These are phyloP conservation scores for Ataeniobius toweri DNA, from an alignment of 2,797 vertebrate species.

Conservation along the genomic window DNA sequence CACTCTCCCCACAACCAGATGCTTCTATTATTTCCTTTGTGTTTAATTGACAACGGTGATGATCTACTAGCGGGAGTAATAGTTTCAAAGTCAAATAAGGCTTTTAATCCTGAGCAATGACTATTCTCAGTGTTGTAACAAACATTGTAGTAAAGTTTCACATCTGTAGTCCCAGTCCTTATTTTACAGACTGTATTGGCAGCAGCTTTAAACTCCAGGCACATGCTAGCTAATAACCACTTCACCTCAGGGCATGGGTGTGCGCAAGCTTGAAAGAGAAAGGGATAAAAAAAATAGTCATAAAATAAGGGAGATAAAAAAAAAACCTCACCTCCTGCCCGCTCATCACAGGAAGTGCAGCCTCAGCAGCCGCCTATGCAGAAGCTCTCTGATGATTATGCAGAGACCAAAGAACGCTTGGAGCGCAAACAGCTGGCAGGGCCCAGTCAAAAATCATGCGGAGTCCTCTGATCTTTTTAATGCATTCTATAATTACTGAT, in stretches of 20 bases:
- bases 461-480: constrained; percentile 70
- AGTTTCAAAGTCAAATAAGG: constrained; percentile 50
- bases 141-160: constrained; percentile 38
- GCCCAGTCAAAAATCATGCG: constrained; percentile 53
- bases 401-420: constrained; percentile 59
- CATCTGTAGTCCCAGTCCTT: constrained; percentile 8
- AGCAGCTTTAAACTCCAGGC: constrained; percentile 39
- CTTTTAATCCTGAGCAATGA: constrained; percentile 28
- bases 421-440: constrained; percentile 67
- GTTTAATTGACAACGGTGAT: constrained; percentile 36
- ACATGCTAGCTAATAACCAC: constrained; percentile 51
- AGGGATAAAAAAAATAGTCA: constrained; percentile 23
- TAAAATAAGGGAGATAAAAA: constrained; percentile 20
- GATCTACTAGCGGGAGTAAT: constrained; percentile 18
- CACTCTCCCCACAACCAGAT: constrained; percentile 37
- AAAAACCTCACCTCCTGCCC: constrained; percentile 29
- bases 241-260: constrained; percentile 46
- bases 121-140: constrained; percentile 23
- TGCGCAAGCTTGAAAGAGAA: constrained; percentile 38
- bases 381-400: constrained; percentile 62
- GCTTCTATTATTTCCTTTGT: constrained; percentile 35
- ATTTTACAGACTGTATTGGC: constrained; percentile 31
- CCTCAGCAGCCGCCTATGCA: constrained; percentile 68
- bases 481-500: constrained; percentile 70
- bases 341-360: constrained; percentile 67